phyloP scores from a whole-genome alignment of 2,113 vertebrate species.

The Camelus bactrianus region DNA sequence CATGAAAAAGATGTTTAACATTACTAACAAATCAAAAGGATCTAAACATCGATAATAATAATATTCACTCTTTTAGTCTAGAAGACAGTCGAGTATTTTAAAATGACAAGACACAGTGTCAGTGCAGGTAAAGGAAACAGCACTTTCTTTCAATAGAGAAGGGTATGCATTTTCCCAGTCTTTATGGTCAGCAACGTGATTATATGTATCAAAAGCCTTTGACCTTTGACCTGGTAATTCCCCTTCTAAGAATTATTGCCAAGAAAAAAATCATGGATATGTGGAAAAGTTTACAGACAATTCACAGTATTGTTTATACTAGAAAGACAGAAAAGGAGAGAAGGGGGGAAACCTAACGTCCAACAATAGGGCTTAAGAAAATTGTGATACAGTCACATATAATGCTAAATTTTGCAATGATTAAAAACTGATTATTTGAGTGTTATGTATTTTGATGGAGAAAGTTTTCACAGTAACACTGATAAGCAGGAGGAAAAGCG shows the following conservation, averaged over 20 bases:
- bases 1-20: background rate
- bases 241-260: conserved; percentile 41
- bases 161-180: background rate
- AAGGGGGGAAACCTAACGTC: background rate
- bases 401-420: background rate
- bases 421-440: background rate
- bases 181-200: background rate
- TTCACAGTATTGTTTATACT: background rate
- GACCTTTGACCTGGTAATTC: conserved; percentile 8
- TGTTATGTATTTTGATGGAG: background rate
- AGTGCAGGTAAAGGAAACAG: background rate
- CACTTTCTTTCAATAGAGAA: background rate
- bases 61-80: background rate
- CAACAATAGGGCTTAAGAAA: background rate
- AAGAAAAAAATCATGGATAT: conserved; percentile 45
- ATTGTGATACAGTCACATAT: background rate
- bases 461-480: background rate
- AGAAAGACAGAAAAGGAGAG: background rate
- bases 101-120: background rate
- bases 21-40: background rate
- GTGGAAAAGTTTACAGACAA: background rate
- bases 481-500: background rate
- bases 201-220: background rate
- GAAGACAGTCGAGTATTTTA: background rate
- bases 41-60: background rate